Evolutionary conservation across 2,888 invertebrate genomes (phyloP), one percentile per base, ranked within the genome.

Genomic region (Philereme vetulata): DNA sequence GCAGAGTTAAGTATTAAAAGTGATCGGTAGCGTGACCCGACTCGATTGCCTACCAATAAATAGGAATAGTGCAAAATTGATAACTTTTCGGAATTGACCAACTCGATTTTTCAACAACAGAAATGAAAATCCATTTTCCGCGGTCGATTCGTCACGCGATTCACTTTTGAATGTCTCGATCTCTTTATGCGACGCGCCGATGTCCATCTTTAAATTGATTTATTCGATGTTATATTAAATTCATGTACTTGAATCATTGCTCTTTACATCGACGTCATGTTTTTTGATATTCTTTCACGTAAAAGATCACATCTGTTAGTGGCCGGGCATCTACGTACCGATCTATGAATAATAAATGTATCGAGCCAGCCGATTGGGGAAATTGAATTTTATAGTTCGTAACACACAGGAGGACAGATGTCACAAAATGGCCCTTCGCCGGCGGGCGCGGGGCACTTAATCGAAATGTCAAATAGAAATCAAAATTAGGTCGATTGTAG

Each of bases 321-420:
- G 90, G 88, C 88, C 85, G 87, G 81, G 86, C 86, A 81, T 84
- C 85, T 85, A 86, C 84, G 86, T 88, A 85, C 84, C 85, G 85
- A 80, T 81, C 90, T 88, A 90, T 92, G 91, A 92, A 92, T 92
- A 92, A 91, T 91, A 91, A 92, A 92, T 91, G 90, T 85, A 86
- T 80, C 86, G 88, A 82, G 86, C 84, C 84, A 78, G 86, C 88
- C 91, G 90, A 90, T 91, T 90, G 90, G 88, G 92, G 90, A 92
- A 92, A 92, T 92, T 91, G 91, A 92, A 92, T 92, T 92, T 92
- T 91, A 90, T 91, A 92, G 90, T 86, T 90, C 81, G 87, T 83
- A 90, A 90, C 90, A 90, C 90, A 90, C 86, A 84, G 77, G 84
- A 88, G 86, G 90, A 92, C 92, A 92, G 91, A 91, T 92, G 92